Percentiles rank a stretch among this genome's conserved stretches.
Conservation (phyloP, 2,888 invertebrate genomes). For the Malthinus flaveolus region DNA sequence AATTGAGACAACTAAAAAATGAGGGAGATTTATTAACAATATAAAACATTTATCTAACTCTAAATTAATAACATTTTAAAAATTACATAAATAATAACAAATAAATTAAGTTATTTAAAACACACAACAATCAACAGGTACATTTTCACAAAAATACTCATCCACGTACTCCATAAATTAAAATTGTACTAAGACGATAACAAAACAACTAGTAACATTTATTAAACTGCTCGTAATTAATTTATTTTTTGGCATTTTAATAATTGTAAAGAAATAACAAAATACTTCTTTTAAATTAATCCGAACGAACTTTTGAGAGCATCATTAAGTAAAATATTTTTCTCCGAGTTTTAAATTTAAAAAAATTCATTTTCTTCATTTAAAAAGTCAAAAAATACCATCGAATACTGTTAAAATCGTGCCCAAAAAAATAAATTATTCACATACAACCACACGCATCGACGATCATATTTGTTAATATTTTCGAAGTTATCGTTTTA, state of each 20-base stretch:
- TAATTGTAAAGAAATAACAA: neutral
- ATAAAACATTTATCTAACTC: too few relatives aligned
- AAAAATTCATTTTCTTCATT: neutral
- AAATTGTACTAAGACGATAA: slow-evolving; percentile 5
- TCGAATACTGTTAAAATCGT: slow-evolving; percentile 27
- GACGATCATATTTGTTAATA: slow-evolving; percentile 88
- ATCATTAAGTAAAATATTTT: neutral
- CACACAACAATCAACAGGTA: slow-evolving; percentile 18
- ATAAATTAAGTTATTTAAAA: slow-evolving; percentile 15
- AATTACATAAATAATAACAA: slow-evolving; percentile 6
- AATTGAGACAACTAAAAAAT: neutral
- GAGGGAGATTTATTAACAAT: neutral
- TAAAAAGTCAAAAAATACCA: slow-evolving; percentile 2
- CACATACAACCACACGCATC: slow-evolving; percentile 89
- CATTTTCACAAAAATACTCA: slow-evolving; percentile 15
- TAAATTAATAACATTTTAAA: neutral
- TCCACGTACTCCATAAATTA: slow-evolving; percentile 3
- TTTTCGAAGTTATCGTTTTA: slow-evolving; percentile 76
- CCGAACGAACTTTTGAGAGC: neutral
- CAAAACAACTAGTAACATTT: neutral
- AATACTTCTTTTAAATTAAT: too few relatives aligned
- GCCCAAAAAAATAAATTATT: slow-evolving; percentile 30
- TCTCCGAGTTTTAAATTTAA: neutral
- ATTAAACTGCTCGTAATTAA: neutral
- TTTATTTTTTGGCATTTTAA: neutral